Evolutionary conservation across 2,797 vertebrate genomes (phyloP).

Genomic region (Emys orbicularis): DNA sequence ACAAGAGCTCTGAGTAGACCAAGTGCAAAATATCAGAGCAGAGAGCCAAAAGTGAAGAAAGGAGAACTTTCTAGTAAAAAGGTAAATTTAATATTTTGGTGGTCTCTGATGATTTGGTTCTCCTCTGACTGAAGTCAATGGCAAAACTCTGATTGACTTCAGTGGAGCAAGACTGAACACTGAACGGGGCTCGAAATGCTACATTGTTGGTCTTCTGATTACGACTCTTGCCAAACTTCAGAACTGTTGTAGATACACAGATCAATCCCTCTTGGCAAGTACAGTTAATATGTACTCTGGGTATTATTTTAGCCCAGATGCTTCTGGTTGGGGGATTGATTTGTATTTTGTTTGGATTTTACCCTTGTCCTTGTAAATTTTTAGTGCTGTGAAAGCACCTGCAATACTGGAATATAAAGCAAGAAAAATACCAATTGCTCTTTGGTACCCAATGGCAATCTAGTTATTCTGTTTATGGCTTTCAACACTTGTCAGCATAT

Average conservation of each 20-base stretch:
- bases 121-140: fast-evolving
- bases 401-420: background rate
- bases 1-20: background rate
- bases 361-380: background rate
- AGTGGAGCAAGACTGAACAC: background rate
- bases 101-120: background rate
- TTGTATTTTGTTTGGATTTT: background rate
- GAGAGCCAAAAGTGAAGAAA: background rate
- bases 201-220: background rate
- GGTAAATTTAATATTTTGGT: background rate
- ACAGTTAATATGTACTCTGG: background rate
- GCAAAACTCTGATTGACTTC: background rate
- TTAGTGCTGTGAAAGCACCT: background rate
- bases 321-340: background rate
- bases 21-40: background rate
- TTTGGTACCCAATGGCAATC: background rate
- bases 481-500: background rate
- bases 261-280: background rate
- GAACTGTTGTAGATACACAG: background rate
- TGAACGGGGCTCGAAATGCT: background rate
- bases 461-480: background rate
- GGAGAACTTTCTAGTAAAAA: background rate
- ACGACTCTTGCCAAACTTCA: background rate
- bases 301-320: background rate
- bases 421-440: background rate